These are phyloP conservation scores for Drosophila ananassae DNA, from an alignment of 1,140 invertebrate genomes.

Conservation along the genomic window DNA sequence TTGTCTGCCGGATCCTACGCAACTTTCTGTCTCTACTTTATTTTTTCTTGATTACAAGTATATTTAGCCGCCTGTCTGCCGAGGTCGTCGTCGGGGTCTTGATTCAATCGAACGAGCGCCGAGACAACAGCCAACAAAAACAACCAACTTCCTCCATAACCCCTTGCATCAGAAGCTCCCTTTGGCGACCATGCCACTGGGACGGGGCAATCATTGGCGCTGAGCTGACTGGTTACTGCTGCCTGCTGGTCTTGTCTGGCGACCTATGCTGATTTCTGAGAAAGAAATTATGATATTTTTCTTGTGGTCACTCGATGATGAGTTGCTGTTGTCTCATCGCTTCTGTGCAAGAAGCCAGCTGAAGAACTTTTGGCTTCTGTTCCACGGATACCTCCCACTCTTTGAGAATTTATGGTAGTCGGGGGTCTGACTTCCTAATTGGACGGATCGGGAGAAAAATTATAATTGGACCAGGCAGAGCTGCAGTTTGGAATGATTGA, in stretches of 20 bases:
- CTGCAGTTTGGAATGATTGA: slow-evolving; percentile 11
- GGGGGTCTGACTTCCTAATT: slow-evolving; percentile 40
- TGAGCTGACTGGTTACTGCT: slow-evolving; percentile 1
- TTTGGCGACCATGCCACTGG: slow-evolving; percentile 28
- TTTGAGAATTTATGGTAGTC: slow-evolving; percentile 21
- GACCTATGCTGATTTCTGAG: slow-evolving; percentile 79
- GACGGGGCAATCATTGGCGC: slow-evolving; percentile 57
- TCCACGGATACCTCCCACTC: slow-evolving; percentile 33
- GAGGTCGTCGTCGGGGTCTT: slow-evolving; percentile 73
- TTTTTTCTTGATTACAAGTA: slow-evolving; percentile 65
- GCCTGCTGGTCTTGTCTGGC: slow-evolving; percentile 37
- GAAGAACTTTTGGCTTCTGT: slow-evolving; percentile 30
- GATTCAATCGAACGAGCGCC: slow-evolving; percentile 66
- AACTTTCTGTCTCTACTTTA: slow-evolving; percentile 42
- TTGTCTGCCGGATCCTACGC: slow-evolving; percentile 68
- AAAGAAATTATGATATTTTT: slow-evolving; percentile 72
- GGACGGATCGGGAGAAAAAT: slow-evolving; percentile 14
- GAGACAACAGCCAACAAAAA: slow-evolving; percentile 2
- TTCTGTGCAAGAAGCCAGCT: slow-evolving; percentile 5
- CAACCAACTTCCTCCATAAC: slow-evolving; percentile 12
- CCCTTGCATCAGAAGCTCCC: slow-evolving; percentile 1
- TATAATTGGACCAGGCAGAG: slow-evolving; percentile 18
- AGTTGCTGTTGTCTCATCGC: slow-evolving; percentile 44
- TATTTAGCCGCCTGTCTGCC: slow-evolving; percentile 71
- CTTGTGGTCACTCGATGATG: slow-evolving; percentile 49